phyloP scores from a whole-genome alignment of 2,888 invertebrate genomes.

The Eupithecia centaureata region DNA sequence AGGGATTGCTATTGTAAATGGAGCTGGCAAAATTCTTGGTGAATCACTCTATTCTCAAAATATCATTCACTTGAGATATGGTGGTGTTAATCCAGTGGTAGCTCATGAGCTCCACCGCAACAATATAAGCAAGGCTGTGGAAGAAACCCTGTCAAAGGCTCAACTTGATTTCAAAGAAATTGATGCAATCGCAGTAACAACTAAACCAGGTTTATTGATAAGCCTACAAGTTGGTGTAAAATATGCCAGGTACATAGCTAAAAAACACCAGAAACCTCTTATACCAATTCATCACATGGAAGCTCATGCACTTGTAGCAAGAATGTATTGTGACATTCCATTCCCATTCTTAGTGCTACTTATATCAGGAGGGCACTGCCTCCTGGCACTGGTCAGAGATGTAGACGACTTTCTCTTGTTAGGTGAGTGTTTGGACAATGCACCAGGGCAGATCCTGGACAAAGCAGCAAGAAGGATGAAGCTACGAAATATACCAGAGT shows the following conservation, averaged over 20 bases:
- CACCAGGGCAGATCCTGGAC: constrained; percentile 97
- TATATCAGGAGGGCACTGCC: constrained; percentile 97
- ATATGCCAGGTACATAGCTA: constrained; percentile 91
- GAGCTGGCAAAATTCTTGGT: constrained; percentile 88
- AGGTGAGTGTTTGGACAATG: constrained; percentile 91
- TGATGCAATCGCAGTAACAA: constrained; percentile 96
- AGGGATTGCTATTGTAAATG: constrained; percentile 93
- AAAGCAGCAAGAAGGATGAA: constrained; percentile 95
- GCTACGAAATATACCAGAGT: constrained; percentile 89
- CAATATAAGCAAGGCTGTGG: constrained; percentile 90
- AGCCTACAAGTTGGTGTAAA: constrained; percentile 92
- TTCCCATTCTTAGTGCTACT: constrained; percentile 96
- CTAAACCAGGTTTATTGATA: constrained; percentile 92
- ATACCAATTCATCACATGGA: constrained; percentile 99
- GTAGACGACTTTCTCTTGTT: constrained; percentile 91
- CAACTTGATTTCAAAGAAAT: constrained; percentile 85
- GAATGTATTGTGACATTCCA: constrained; percentile 88
- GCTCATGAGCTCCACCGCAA: constrained; percentile 92
- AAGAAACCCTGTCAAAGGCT: constrained; percentile 86
- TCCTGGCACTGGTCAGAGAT: constrained; percentile 89
- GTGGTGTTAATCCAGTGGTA: constrained; percentile 95
- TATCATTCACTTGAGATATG: constrained; percentile 87
- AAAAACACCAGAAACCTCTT: constrained; percentile 88
- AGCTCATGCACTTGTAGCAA: constrained; percentile 96
- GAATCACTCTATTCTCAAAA: constrained; percentile 93